These are phyloP conservation scores for Mythimna pallens DNA, from an alignment of 2,888 invertebrate species.

Conservation along the genomic window DNA sequence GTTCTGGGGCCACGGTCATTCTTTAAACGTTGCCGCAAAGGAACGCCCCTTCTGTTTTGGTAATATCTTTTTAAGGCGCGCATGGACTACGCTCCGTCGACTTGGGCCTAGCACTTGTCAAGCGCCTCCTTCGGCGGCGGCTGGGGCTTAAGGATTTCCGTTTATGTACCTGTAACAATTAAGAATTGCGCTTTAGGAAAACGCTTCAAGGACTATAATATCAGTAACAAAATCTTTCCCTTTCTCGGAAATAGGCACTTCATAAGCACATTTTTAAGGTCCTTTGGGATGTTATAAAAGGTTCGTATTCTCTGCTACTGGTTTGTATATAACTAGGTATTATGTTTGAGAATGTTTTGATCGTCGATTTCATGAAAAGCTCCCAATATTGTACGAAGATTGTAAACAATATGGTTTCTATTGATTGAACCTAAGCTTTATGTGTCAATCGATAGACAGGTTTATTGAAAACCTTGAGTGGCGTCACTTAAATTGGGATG, in stretches of 20 bases:
- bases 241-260: not conserved
- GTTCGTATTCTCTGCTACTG: conserved; percentile 1
- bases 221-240: not conserved
- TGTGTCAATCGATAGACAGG: not conserved
- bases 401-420: conserved; percentile 23
- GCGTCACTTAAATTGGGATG: not conserved
- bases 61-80: too few species aligned
- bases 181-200: not conserved
- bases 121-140: too few species aligned
- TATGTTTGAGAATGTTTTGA: conserved; percentile 38
- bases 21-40: too few species aligned
- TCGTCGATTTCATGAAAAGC: conserved; percentile 39
- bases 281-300: conserved; percentile 9
- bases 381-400: not conserved
- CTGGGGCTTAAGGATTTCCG: too few species aligned
- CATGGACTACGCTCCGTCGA: too few species aligned
- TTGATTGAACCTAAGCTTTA: not conserved
- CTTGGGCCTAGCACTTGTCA: too few species aligned
- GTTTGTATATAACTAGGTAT: not conserved
- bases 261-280: not conserved
- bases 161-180: not conserved
- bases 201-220: not conserved
- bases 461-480: conserved; percentile 13
- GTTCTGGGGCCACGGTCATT: too few species aligned
- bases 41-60: too few species aligned